A percentile compares a stretch with the other conserved stretches of the same genome.
These are phyloP conservation scores for Nestor notabilis DNA, from an alignment of 2,113 vertebrate species.

Conservation along the genomic window DNA sequence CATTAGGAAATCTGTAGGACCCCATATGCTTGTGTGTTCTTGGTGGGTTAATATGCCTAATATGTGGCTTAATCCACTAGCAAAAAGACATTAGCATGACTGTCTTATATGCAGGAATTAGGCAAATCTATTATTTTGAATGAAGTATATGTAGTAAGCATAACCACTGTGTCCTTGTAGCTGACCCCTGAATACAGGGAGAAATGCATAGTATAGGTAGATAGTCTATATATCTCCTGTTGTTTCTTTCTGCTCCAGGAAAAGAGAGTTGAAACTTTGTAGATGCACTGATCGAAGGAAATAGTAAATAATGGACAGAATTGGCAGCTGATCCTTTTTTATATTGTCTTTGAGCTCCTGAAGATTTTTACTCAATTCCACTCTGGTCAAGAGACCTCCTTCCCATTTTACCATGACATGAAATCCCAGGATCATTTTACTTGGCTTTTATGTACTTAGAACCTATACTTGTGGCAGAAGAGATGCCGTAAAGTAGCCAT, in stretches of 20 bases:
- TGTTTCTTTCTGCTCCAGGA: not conserved
- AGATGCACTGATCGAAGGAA: not conserved
- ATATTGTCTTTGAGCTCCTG: not conserved
- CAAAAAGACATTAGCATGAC: not conserved
- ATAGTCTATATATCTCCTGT: not conserved
- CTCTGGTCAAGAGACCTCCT: not conserved
- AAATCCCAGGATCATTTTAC: not conserved
- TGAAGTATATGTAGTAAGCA: rapidly evolving
- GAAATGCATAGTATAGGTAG: not conserved
- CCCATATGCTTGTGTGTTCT: not conserved
- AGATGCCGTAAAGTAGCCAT: not conserved
- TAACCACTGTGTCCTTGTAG: not conserved
- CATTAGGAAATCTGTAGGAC: not conserved
- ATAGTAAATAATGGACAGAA: not conserved
- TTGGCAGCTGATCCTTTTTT: not conserved
- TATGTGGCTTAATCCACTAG: not conserved
- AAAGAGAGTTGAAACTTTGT: not conserved
- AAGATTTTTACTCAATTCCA: not conserved
- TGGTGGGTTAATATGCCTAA: not conserved
- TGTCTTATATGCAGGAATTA: not conserved
- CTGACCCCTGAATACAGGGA: not conserved
- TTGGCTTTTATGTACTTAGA: not conserved
- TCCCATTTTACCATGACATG: not conserved
- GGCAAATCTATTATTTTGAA: not conserved
- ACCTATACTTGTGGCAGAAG: not conserved